Conservation (phyloP, 2,888 invertebrate genomes). For the Coronaproctus castanopsis region DNA sequence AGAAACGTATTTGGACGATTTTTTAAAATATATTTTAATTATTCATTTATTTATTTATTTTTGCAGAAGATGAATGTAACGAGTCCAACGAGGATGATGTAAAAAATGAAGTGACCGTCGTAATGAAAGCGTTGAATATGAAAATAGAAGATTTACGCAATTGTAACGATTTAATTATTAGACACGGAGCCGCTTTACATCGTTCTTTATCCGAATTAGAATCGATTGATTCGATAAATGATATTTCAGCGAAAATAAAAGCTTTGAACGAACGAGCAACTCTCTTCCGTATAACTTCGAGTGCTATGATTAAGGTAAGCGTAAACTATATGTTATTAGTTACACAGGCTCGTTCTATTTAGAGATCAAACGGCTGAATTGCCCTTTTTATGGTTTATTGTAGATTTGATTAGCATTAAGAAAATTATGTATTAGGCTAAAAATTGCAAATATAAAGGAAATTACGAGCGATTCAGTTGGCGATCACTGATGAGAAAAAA, state of each 20-base stretch:
- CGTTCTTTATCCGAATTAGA: slow-evolving; percentile 59
- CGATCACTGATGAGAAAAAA: too few species aligned
- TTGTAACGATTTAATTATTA: slow-evolving; percentile 73
- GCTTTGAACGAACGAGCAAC: slow-evolving; percentile 83
- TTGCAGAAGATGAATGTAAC: slow-evolving; percentile 1
- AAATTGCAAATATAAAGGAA: too few species aligned
- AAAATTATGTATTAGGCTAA: too few species aligned
- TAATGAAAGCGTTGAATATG: slow-evolving; percentile 39
- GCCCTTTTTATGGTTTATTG: too few species aligned
- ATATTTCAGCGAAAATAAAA: slow-evolving; percentile 54
- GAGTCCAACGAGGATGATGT: slow-evolving; percentile 8
- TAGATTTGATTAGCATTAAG: too few species aligned
- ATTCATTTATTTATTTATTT: too few species aligned
- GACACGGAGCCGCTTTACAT: slow-evolving; percentile 70
- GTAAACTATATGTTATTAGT: too few species aligned
- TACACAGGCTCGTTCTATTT: too few species aligned
- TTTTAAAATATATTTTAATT: not conserved
- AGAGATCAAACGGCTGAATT: too few species aligned
- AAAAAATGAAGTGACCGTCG: slow-evolving; percentile 22
- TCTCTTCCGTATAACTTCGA: slow-evolving; percentile 85
- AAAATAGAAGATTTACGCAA: slow-evolving; percentile 77
- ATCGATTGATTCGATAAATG: slow-evolving; percentile 36
- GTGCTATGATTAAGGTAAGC: slow-evolving; percentile 87
- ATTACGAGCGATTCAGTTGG: too few species aligned
- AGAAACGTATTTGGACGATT: not conserved